A percentile compares a stretch with the other conserved stretches of the same genome.
Conservation (phyloP, 2,113 vertebrate genomes). For the Mesoclemmys tuberculata region DNA sequence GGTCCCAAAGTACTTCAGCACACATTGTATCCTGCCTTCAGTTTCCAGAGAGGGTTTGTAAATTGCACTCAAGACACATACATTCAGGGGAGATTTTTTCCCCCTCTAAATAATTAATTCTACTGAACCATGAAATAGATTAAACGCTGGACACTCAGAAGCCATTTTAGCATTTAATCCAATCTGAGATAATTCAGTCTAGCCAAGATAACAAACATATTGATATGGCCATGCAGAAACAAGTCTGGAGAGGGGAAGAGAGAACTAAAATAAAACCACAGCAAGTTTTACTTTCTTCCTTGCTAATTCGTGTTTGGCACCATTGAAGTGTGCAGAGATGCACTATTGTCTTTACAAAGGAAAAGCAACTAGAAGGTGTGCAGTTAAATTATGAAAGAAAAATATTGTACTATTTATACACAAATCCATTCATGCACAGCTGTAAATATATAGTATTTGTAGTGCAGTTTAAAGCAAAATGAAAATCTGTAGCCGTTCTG, state of each 20-base stretch:
- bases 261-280: background rate
- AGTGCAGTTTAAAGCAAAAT: conserved; percentile 13
- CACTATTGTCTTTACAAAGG: background rate
- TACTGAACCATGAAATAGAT: background rate
- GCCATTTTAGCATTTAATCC: background rate
- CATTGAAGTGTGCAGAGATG: background rate
- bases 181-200: background rate
- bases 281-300: background rate
- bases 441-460: background rate
- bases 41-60: background rate
- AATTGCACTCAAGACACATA: background rate
- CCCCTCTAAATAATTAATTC: background rate
- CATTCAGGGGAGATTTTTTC: background rate
- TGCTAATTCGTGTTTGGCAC: background rate
- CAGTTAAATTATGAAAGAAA: conserved; percentile 4
- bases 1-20: background rate
- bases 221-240: background rate
- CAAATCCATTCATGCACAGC: background rate
- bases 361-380: background rate
- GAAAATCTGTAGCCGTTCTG: background rate
- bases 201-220: background rate
- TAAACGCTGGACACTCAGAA: background rate
- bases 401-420: background rate
- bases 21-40: background rate
- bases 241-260: fast-evolving